A percentile compares a stretch with the other conserved stretches of the same genome.
phyloP scores from a whole-genome alignment of 2,888 invertebrate species.

The Eilema caniola region DNA sequence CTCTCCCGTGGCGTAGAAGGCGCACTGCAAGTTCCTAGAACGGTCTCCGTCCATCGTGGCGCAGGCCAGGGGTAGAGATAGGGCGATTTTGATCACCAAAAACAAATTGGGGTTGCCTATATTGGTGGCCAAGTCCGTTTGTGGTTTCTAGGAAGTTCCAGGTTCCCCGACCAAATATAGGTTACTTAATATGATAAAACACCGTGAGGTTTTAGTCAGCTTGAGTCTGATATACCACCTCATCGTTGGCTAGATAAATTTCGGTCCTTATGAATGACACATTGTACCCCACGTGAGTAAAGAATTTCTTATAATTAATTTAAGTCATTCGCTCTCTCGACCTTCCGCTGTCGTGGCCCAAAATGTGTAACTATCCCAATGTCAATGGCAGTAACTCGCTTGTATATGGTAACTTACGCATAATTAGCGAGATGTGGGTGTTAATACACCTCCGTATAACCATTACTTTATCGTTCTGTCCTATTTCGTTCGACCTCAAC shows the following conservation, averaged over 20 bases:
- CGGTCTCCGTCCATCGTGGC: no score
- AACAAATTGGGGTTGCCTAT: no score
- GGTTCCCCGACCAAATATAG: no score
- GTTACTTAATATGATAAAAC: no score
- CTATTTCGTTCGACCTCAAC: conserved; percentile 53
- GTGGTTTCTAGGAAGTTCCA: no score
- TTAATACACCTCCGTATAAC: conserved; percentile 6
- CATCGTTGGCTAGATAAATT: background rate
- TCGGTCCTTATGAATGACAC: background rate
- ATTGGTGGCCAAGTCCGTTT: no score
- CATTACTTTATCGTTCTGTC: conserved; percentile 36
- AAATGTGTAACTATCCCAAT: conserved; percentile 1
- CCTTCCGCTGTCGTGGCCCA: background rate
- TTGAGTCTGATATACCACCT: no score
- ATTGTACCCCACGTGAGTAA: background rate
- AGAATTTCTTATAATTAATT: background rate
- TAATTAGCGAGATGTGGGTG: conserved; percentile 29
- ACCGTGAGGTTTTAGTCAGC: no score
- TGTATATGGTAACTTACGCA: background rate
- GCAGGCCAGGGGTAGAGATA: no score
- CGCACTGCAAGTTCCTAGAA: no score
- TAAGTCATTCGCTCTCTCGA: background rate
- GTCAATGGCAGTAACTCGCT: background rate
- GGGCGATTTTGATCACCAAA: no score
- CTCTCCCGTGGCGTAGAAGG: no score